Evolutionary conservation across 2,113 vertebrate genomes (phyloP).

Genomic region (Oreochromis spilurus): DNA sequence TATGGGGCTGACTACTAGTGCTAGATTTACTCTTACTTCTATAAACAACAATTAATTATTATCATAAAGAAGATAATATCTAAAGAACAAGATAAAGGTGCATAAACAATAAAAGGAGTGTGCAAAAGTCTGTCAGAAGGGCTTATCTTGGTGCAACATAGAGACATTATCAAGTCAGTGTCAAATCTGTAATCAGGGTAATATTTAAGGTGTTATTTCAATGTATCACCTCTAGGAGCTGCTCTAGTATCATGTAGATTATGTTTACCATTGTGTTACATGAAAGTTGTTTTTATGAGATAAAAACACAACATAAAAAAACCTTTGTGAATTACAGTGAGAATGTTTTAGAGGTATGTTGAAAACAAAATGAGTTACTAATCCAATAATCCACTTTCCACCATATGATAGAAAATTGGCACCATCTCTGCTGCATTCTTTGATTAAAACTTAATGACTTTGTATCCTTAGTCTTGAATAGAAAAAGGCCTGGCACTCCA

Average conservation of each 20-base stretch:
- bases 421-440: neutral
- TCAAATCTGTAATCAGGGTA: neutral
- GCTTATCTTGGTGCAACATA: neutral
- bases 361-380: neutral
- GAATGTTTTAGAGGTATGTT: neutral
- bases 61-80: neutral
- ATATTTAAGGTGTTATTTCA: neutral
- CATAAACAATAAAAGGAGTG: neutral
- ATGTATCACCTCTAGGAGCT: constrained; percentile 8
- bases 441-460: neutral
- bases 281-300: neutral
- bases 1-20: neutral
- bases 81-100: neutral
- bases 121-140: neutral
- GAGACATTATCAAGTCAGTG: neutral
- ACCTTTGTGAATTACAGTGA: neutral
- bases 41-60: neutral
- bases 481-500: neutral
- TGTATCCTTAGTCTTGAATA: neutral
- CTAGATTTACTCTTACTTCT: neutral
- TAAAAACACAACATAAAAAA: neutral
- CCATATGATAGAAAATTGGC: neutral
- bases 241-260: neutral
- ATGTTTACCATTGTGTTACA: neutral
- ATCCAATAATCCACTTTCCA: neutral